Conservation (phyloP, 1,140 invertebrate genomes). For the Drosophila kepulauana region DNA sequence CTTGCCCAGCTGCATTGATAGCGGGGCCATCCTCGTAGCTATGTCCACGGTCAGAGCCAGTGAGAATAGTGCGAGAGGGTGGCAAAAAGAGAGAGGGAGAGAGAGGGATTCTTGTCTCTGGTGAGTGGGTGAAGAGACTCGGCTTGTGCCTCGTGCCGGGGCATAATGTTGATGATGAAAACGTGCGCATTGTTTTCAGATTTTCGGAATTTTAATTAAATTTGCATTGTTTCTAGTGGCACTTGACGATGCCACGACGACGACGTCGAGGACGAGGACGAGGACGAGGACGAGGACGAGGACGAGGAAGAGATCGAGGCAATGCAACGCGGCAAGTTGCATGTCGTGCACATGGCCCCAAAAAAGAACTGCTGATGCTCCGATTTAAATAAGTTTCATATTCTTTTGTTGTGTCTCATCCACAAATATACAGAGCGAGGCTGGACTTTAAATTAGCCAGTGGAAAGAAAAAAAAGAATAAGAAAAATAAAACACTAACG, state of each 20-base stretch:
- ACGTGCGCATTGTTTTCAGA: slow-evolving; percentile 69
- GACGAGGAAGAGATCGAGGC: not conserved
- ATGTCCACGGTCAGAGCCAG: slow-evolving; percentile 37
- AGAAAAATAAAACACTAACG: slow-evolving; percentile 33
- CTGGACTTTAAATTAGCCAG: slow-evolving; percentile 41
- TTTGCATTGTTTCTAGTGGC: slow-evolving; percentile 72
- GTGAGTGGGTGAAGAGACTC: slow-evolving; percentile 26
- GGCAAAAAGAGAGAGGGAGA: not conserved
- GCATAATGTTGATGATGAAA: slow-evolving; percentile 70
- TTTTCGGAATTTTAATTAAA: slow-evolving; percentile 77
- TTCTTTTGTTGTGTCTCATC: slow-evolving; percentile 39
- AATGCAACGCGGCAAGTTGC: slow-evolving; percentile 14
- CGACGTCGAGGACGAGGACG: not conserved
- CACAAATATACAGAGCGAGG: slow-evolving; percentile 9
- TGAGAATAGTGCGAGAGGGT: not conserved
- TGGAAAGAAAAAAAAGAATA: slow-evolving; percentile 13
- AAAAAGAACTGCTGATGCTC: slow-evolving; percentile 33
- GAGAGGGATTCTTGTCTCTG: slow-evolving; percentile 12
- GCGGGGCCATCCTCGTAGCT: slow-evolving; percentile 30
- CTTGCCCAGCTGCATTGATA: slow-evolving; percentile 52
- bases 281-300: too few relatives aligned
- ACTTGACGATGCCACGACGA: slow-evolving; percentile 50
- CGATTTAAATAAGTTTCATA: slow-evolving; percentile 67
- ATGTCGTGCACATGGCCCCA: slow-evolving; percentile 27
- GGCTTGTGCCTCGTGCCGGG: slow-evolving; percentile 28